A percentile compares a stretch with the other conserved stretches of the same genome.
phyloP scores from a whole-genome alignment of 2,113 vertebrate species.

The Callithrix jacchus region DNA sequence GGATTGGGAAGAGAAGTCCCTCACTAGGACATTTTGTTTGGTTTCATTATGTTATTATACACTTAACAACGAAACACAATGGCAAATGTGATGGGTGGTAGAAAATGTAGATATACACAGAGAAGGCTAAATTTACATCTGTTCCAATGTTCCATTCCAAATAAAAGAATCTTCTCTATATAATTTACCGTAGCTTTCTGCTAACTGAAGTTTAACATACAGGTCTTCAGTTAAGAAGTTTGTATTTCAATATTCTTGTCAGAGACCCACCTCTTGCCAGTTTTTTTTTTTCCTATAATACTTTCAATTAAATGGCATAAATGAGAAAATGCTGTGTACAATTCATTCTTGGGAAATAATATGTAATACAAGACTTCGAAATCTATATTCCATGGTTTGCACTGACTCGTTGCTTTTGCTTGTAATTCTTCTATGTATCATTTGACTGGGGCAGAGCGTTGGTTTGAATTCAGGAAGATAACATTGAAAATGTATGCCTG shows the following conservation, averaged over 20 bases:
- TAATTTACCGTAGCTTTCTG: neutral
- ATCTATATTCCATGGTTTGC: neutral
- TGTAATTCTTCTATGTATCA: conserved; percentile 26
- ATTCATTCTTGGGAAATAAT: neutral
- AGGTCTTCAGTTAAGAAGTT: neutral
- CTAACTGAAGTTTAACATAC: neutral
- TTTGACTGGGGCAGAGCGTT: neutral
- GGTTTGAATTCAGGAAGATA: conserved; percentile 66
- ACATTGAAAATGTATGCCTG: conserved; percentile 63
- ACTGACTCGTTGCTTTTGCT: neutral
- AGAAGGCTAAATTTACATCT: neutral
- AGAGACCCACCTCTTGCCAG: neutral
- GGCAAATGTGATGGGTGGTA: neutral
- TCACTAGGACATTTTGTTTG: neutral
- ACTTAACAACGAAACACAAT: neutral
- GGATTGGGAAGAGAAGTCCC: too few relatives aligned
- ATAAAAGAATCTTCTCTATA: neutral
- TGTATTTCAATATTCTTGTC: neutral
- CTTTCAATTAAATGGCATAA: conserved; percentile 18
- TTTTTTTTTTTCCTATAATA: neutral
- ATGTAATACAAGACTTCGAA: neutral
- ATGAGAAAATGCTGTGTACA: neutral
- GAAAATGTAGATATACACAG: neutral
- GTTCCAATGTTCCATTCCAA: neutral
- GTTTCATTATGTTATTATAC: neutral